phyloP scores from a whole-genome alignment of 2,888 invertebrate species.

The Ctena decussata region DNA sequence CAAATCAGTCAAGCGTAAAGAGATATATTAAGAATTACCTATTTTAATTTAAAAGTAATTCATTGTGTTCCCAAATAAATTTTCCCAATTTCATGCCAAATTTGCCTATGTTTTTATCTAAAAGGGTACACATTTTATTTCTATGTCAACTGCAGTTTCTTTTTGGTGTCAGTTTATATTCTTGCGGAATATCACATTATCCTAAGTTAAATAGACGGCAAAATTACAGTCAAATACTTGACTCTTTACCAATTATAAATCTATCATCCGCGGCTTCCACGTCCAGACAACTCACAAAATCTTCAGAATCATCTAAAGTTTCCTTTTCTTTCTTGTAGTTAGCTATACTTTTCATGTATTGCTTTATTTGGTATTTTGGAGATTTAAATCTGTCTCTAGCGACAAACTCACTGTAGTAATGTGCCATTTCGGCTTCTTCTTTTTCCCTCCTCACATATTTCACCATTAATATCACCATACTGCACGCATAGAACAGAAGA shows the following conservation, averaged over 20 bases:
- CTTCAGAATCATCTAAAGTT: background rate
- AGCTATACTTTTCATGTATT: constrained; percentile 41
- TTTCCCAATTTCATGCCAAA: no score
- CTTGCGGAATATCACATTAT: no score
- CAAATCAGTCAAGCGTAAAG: no score
- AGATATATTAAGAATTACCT: no score
- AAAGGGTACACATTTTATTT: no score
- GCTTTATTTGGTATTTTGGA: constrained; percentile 46
- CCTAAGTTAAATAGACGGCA: no score
- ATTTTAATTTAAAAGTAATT: no score
- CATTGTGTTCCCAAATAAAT: no score
- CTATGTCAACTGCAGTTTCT: no score
- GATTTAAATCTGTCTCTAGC: constrained; percentile 70
- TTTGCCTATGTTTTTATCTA: no score
- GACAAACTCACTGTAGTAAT: constrained; percentile 73
- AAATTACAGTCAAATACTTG: no score
- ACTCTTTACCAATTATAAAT: background rate
- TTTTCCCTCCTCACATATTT: constrained; percentile 74
- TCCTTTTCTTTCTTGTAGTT: background rate
- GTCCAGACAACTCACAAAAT: background rate
- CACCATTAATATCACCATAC: constrained; percentile 74
- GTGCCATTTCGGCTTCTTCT: constrained; percentile 71
- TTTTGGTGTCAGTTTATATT: no score
- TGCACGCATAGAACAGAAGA: constrained; percentile 73
- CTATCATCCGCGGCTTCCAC: background rate